These are phyloP conservation scores for Agriotes lineatus DNA, from an alignment of 2,888 invertebrate species.

Conservation along the genomic window DNA sequence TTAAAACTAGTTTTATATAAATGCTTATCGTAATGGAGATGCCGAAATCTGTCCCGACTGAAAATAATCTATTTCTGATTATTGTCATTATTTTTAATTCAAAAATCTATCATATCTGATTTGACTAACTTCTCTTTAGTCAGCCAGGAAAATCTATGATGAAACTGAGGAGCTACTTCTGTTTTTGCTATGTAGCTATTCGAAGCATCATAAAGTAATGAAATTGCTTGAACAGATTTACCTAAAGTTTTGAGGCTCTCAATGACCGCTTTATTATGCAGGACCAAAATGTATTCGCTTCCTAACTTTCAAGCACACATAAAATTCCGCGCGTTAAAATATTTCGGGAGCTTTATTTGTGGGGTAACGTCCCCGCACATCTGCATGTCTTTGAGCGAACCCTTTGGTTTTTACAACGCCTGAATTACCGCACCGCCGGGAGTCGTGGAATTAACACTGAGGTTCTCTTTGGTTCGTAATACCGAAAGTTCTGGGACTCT, in stretches of 20 bases:
- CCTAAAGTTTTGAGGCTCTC: constrained; percentile 42
- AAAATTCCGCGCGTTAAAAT: constrained; percentile 49
- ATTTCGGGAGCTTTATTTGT: constrained; percentile 50
- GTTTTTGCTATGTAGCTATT: not conserved
- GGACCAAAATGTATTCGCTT: constrained; percentile 45
- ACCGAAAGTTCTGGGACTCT: constrained; percentile 46
- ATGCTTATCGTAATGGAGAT: too few species aligned
- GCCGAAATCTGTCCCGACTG: too few species aligned
- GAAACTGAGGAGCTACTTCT: too few species aligned
- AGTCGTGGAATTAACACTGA: constrained; percentile 55
- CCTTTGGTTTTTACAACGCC: constrained; percentile 58
- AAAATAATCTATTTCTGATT: too few species aligned
- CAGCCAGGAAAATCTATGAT: not conserved
- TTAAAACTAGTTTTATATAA: too few species aligned
- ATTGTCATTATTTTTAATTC: too few species aligned
- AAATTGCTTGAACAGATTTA: constrained; percentile 38
- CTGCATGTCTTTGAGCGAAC: constrained; percentile 61
- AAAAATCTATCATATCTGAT: too few species aligned
- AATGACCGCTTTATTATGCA: constrained; percentile 44
- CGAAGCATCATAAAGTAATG: constrained; percentile 31
- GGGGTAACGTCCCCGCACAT: constrained; percentile 51
- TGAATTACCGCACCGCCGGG: constrained; percentile 59
- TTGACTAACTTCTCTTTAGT: too few species aligned
- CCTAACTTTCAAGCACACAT: constrained; percentile 50
- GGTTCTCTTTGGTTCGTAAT: constrained; percentile 47